phyloP scores from a whole-genome alignment of 2,797 vertebrate species.

The Smutsia gigantea region DNA sequence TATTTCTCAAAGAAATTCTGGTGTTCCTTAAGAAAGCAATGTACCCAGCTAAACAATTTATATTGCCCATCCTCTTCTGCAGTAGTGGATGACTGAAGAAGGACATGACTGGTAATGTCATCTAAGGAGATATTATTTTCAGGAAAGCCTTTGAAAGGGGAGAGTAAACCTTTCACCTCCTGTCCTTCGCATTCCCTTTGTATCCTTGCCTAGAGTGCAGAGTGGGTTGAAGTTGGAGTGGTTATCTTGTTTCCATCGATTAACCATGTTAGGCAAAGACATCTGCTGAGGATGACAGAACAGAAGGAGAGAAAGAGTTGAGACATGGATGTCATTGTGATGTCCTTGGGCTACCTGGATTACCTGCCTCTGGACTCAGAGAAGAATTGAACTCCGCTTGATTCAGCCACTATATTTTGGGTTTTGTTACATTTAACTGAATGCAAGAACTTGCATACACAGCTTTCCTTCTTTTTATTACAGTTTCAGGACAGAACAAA shows the following conservation, averaged over 20 bases:
- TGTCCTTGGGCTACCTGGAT: not conserved
- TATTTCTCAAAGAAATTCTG: constrained; percentile 26
- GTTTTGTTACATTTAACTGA: not conserved
- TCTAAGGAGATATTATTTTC: not conserved
- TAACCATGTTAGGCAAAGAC: not conserved
- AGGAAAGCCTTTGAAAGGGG: constrained; percentile 8
- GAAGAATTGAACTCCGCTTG: not conserved
- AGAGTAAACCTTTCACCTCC: not conserved
- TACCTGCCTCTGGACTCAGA: not conserved
- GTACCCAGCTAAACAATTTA: not conserved
- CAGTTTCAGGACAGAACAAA: not conserved
- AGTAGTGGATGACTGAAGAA: not conserved
- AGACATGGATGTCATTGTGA: not conserved
- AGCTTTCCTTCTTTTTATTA: not conserved
- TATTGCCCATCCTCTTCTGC: not conserved
- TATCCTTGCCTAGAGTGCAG: not conserved
- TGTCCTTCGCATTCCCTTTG: not conserved
- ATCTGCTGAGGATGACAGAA: not conserved
- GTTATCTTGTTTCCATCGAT: not conserved
- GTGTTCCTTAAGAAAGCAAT: not conserved
- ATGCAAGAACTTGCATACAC: not conserved
- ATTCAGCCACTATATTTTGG: not conserved
- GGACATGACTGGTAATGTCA: not conserved
- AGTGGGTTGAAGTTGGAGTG: not conserved
- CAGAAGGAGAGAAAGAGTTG: not conserved